These are phyloP conservation scores for Pogonus chalceus DNA, from an alignment of 1,140 invertebrate genomes.

Conservation along the genomic window DNA sequence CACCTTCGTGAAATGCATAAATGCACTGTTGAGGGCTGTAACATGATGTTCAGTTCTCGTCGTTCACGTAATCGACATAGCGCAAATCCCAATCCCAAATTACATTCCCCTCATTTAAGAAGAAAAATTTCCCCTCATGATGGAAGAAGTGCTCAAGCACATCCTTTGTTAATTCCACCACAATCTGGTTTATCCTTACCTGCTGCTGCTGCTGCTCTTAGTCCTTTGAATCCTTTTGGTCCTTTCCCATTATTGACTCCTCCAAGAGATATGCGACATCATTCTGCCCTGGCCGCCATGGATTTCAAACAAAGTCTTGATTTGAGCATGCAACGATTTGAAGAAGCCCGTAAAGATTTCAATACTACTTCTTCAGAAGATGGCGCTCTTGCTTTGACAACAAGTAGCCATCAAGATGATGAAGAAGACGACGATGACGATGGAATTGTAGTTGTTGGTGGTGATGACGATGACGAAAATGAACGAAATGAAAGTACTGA, in stretches of 20 bases:
- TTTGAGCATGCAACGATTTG: slow-evolving; percentile 39
- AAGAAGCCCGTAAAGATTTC: slow-evolving; percentile 31
- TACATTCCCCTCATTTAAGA: slow-evolving; percentile 88
- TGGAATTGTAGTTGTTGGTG: slow-evolving; percentile 50
- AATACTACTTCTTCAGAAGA: slow-evolving; percentile 36
- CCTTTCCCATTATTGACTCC: slow-evolving; percentile 65
- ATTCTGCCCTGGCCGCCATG: slow-evolving; percentile 45
- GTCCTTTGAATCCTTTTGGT: slow-evolving; percentile 59
- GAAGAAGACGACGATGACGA: slow-evolving; percentile 47
- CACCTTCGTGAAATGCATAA: slow-evolving; percentile 99
- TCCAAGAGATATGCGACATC: slow-evolving; percentile 57
- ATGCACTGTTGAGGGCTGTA: slow-evolving; percentile 96
- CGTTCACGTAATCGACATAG: slow-evolving; percentile 92
- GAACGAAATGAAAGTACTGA: slow-evolving; percentile 20
- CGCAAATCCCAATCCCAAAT: slow-evolving; percentile 96
- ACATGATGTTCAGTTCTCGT: slow-evolving; percentile 98
- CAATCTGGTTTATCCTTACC: slow-evolving; percentile 51
- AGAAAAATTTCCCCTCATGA: slow-evolving; percentile 89
- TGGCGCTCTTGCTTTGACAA: slow-evolving; percentile 33
- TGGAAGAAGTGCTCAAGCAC: slow-evolving; percentile 75
- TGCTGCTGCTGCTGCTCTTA: slow-evolving; percentile 45
- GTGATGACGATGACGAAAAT: slow-evolving; percentile 51
- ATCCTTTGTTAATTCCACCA: slow-evolving; percentile 65
- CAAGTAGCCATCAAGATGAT: slow-evolving; percentile 35
- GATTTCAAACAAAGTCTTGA: slow-evolving; percentile 60